These are phyloP conservation scores for Ganaspis sp. DNA, from an alignment of 1,140 invertebrate species.

Conservation along the genomic window DNA sequence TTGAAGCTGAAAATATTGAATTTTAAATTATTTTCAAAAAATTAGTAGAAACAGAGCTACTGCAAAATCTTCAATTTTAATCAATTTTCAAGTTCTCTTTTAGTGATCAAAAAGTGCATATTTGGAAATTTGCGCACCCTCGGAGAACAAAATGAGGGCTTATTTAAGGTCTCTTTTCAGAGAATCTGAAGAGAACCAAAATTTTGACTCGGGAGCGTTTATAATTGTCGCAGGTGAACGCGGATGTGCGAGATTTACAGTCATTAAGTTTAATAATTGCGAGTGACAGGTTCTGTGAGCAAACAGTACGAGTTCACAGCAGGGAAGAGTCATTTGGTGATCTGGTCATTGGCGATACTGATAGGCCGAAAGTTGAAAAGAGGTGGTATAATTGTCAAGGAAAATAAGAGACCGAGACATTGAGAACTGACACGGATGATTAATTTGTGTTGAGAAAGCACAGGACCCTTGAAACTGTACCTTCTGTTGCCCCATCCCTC, in stretches of 20 bases:
- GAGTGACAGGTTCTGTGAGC: neutral
- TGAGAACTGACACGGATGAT: conserved; percentile 70
- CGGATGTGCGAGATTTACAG: neutral
- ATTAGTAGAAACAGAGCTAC: too few relatives aligned
- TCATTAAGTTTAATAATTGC: neutral
- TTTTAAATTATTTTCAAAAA: too few relatives aligned
- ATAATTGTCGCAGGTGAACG: too few relatives aligned
- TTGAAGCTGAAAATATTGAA: too few relatives aligned
- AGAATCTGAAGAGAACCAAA: too few relatives aligned
- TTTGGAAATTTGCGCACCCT: too few relatives aligned
- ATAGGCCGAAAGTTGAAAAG: conserved; percentile 52
- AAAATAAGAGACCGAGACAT: conserved; percentile 68
- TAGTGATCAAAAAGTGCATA: too few relatives aligned
- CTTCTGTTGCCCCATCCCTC: conserved; percentile 60
- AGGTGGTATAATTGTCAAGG: conserved; percentile 72
- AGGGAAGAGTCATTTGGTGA: neutral
- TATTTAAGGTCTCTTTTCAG: too few relatives aligned
- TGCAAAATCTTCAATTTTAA: too few relatives aligned
- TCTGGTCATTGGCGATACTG: neutral
- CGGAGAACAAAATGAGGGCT: too few relatives aligned
- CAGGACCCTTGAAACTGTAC: conserved; percentile 65
- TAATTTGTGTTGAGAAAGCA: conserved; percentile 68
- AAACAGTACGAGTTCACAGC: neutral
- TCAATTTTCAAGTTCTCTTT: too few relatives aligned
- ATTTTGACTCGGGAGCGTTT: too few relatives aligned